Base-by-base conservation (phyloP, 2,113 vertebrate genomes). In the Lynx canadensis region DNA sequence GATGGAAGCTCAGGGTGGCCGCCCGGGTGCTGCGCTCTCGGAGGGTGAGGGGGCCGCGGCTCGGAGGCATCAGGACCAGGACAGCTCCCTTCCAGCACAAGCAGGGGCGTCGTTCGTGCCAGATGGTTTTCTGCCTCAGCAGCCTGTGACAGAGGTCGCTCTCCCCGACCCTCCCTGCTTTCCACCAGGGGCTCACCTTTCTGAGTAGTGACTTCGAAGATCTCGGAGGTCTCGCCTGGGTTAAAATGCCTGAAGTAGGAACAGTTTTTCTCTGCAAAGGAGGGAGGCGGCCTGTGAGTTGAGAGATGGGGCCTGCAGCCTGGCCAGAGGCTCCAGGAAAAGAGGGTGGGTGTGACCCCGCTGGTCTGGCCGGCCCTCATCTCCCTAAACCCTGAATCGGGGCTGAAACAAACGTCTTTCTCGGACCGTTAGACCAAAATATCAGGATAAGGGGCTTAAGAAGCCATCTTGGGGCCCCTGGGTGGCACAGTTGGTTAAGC, bases 201-300 rank as follows among this genome's bases (percentile, higher is more conserved):
- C 97, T 99, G 99, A 41, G 99, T 99, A 97, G 99, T 99, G 69
- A 99, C 99, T 98, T 99, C 98, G 95, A 99, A 99, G 98, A 99
- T 99, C 97, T 99, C 99, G 0, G 99, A 98, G 76, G 99, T 99
- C 97, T 99, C 98, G 25, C 99, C 99, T 0, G 99, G 99, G 63
- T 99, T 99, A 98, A 99, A 99, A 97, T 99, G 99, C 90, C 99
- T 99, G 98, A 99, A 99, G 98, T 99, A 99, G 21, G 99, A 99
- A 97, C 99, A 99, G 98, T 99, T 99, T 97, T 98, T 98, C n/a
- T 99, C 99, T 99, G 99, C 85, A 95, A 91, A 98, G 96, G 93
- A 97, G 66, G 94, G 91, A 97, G 50, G 95, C 13, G 38, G 65
- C 21, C n/a, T 38, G 23, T 97, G 65, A 96, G 76, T 23, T 6